Conservation (phyloP, 2,888 invertebrate species). For the Neoscelio sp. region DNA sequence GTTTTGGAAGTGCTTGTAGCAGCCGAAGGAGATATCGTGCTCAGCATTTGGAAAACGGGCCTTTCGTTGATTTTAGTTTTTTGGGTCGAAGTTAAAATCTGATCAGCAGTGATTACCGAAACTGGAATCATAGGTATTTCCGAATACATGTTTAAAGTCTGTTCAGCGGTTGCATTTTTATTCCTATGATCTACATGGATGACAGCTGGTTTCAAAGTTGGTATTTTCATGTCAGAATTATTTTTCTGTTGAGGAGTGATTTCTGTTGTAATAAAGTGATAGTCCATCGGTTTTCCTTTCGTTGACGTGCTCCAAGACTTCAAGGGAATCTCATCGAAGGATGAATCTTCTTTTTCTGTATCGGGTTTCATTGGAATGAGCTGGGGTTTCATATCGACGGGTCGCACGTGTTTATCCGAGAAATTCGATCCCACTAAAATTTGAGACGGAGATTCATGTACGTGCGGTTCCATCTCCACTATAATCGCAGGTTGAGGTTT, state of each 20-base stretch:
- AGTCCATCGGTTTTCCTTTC: slow-evolving; percentile 41
- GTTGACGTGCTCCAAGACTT: slow-evolving; percentile 54
- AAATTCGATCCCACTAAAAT: slow-evolving; percentile 43
- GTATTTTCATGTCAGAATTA: slow-evolving; percentile 18
- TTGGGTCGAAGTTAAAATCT: slow-evolving; percentile 72
- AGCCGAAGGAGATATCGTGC: slow-evolving; percentile 74
- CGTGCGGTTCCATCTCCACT: slow-evolving; percentile 61
- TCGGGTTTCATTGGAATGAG: slow-evolving; percentile 29
- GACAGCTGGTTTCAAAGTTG: slow-evolving; percentile 30
- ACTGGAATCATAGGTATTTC: slow-evolving; percentile 81
- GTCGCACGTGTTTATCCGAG: slow-evolving; percentile 57
- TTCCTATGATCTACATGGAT: slow-evolving; percentile 7
- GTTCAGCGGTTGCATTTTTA: slow-evolving; percentile 44
- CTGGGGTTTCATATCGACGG: slow-evolving; percentile 53
- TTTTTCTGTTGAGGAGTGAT: slow-evolving; percentile 41
- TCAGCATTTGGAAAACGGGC: slow-evolving; percentile 76
- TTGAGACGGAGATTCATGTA: slow-evolving; percentile 57
- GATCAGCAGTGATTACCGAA: slow-evolving; percentile 78
- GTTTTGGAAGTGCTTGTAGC: slow-evolving; percentile 23
- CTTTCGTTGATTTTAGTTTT: slow-evolving; percentile 70
- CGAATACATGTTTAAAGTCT: slow-evolving; percentile 67
- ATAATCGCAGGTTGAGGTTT: slow-evolving; percentile 64
- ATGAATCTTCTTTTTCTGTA: slow-evolving; percentile 30
- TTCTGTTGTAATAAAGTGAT: slow-evolving; percentile 63
- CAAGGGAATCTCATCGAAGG: slow-evolving; percentile 43